A percentile compares a stretch with the other conserved stretches of the same genome.
These are phyloP conservation scores for Damaliscus lunatus DNA, from an alignment of 2,113 vertebrate species.

Conservation along the genomic window DNA sequence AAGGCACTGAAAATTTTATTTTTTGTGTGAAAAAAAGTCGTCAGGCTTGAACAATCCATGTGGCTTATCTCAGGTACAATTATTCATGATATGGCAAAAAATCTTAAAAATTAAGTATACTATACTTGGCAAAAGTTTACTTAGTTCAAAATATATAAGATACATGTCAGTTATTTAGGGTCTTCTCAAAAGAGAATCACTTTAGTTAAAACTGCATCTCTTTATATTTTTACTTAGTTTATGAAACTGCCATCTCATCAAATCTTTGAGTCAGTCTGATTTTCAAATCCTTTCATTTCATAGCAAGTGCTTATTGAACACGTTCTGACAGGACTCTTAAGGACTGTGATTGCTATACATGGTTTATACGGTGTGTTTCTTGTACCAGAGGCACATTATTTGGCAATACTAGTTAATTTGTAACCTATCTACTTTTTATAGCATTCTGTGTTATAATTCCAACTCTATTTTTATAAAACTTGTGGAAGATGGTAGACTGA, in stretches of 20 bases:
- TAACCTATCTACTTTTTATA: slow-evolving; percentile 49
- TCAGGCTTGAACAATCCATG: background rate
- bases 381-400: background rate
- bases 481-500: slow-evolving; percentile 22
- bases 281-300: background rate
- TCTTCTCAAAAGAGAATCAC: background rate
- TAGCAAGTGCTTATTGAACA: background rate
- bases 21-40: background rate
- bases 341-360: background rate
- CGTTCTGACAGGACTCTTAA: background rate
- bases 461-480: slow-evolving; percentile 41
- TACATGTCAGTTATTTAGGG: background rate
- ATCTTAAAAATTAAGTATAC: background rate
- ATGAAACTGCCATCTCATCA: background rate
- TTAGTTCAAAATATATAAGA: background rate
- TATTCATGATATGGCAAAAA: background rate
- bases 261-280: background rate
- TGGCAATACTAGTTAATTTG: background rate
- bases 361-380: background rate
- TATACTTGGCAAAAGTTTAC: background rate
- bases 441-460: slow-evolving; percentile 2
- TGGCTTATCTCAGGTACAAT: background rate
- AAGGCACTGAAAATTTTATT: background rate
- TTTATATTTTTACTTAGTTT: slow-evolving; percentile 25
- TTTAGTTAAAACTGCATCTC: background rate